These are phyloP conservation scores for Sardinella longiceps DNA, from an alignment of 2,797 vertebrate genomes.

Conservation along the genomic window DNA sequence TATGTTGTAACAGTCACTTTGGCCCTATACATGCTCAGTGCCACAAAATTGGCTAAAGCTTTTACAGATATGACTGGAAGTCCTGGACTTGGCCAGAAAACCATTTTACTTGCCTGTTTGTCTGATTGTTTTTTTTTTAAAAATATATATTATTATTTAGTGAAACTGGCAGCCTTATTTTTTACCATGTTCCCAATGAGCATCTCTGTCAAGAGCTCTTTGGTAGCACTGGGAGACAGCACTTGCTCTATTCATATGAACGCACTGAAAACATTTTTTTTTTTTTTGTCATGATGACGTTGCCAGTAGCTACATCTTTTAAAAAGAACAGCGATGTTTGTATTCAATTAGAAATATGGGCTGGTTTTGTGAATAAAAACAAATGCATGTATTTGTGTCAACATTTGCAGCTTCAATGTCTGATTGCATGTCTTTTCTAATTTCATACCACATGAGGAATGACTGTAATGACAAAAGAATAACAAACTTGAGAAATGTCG, in stretches of 20 bases:
- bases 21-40: neutral
- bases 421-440: slow-evolving; percentile 71
- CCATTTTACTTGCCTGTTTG: slow-evolving; percentile 21
- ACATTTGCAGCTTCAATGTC: slow-evolving; percentile 75
- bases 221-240: slow-evolving; percentile 75
- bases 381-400: slow-evolving; percentile 98
- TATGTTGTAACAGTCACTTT: slow-evolving; percentile 16
- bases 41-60: slow-evolving; percentile 9
- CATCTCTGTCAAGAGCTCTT: slow-evolving; percentile 70
- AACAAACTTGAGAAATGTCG: slow-evolving; percentile 53
- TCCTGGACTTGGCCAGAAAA: slow-evolving; percentile 6
- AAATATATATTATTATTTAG: slow-evolving; percentile 60
- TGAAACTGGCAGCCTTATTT: slow-evolving; percentile 72
- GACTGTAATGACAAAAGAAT: slow-evolving; percentile 5
- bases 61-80: slow-evolving; percentile 25
- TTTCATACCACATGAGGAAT: slow-evolving; percentile 62
- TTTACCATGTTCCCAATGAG: slow-evolving; percentile 73
- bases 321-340: slow-evolving; percentile 93
- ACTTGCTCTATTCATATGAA: slow-evolving; percentile 79
- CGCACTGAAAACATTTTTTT: slow-evolving; percentile 72
- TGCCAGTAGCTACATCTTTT: slow-evolving; percentile 81
- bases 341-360: slow-evolving; percentile 98
- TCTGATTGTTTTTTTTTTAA: slow-evolving; percentile 65
- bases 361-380: slow-evolving; percentile 99
- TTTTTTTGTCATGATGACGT: slow-evolving; percentile 72